Evolutionary conservation across 2,888 invertebrate species (phyloP), one percentile per base, ranked within the genome.

Genomic region (Hemithea aestivaria): DNA sequence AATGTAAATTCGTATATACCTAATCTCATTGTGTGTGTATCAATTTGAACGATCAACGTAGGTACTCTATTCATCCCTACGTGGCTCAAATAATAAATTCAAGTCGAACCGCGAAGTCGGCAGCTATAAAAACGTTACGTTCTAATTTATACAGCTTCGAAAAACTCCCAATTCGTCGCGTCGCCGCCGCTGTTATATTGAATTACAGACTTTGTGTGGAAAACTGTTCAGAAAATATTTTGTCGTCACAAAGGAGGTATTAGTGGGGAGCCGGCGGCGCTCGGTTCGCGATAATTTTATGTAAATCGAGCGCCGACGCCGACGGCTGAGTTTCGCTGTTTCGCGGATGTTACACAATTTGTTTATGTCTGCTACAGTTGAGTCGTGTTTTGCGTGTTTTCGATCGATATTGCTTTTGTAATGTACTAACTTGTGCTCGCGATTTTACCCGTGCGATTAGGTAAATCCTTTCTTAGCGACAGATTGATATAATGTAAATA

Each of bases 221-320:
- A 85, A 85, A 87, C 84, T 79, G 84, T 81, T 71, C 83, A 69
- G 73, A 83, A 87, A 87, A 87, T 85, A 87, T 87, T 85, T 85
- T 79, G 77, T 66, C 75, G 70, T 70, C 73, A 84, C 84, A 83
- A 83, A 83, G 71, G 72, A 76, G 78, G 82, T 76, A 80, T 83
- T 80, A 75, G 61, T 58, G 48, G 53, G 48, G 36, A 31, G 34
- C 35, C 35, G 31, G 37, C 29, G 45, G 39, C 28, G 28, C 16
- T 2, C 28, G 28, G 42, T 31, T 57, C 48, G 51, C 35, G 40
- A 48, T 44, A 62, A 60, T 61, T 64, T 56, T 75, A 84, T 84
- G 85, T 61, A 83, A 84, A 84, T 81, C 61, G 57, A 52, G 54
- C 58, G 51, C 53, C 56, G 32, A 8, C 33, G 41, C 40, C 64